Evolutionary conservation across 2,113 vertebrate species (phyloP).

Genomic region (Narcine bancroftii): DNA sequence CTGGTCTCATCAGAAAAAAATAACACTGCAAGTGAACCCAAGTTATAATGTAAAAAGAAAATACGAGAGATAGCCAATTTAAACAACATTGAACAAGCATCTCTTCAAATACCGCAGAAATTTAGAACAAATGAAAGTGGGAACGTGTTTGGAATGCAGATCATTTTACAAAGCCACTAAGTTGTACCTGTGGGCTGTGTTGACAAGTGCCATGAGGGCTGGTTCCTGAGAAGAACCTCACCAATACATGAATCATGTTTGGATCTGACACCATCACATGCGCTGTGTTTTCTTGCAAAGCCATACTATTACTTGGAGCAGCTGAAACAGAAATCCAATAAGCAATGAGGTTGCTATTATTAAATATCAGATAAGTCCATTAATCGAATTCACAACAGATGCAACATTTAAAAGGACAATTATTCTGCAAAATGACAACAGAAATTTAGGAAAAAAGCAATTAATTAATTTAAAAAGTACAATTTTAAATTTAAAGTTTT

Average conservation of each 20-base stretch:
- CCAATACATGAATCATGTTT: conserved; percentile 85
- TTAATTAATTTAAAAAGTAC: neutral
- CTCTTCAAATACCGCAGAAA: neutral
- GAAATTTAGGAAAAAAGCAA: neutral
- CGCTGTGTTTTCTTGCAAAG: conserved; percentile 84
- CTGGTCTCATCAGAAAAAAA: neutral
- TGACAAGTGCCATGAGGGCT: conserved; percentile 92
- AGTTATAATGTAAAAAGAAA: neutral
- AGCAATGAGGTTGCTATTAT: neutral
- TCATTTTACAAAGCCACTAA: neutral
- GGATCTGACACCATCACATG: conserved; percentile 91
- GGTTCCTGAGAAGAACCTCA: conserved; percentile 92
- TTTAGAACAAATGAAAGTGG: neutral
- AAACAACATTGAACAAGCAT: neutral
- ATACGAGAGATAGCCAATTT: neutral
- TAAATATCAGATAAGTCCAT: neutral
- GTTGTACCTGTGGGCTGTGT: conserved; percentile 82
- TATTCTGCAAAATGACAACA: neutral
- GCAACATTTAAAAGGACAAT: neutral
- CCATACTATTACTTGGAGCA: conserved; percentile 70
- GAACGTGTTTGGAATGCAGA: neutral
- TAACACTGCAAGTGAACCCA: neutral
- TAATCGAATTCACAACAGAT: neutral
- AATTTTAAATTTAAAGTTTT: neutral
- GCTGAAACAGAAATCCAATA: conserved; percentile 44